phyloP scores from a whole-genome alignment of 1,140 invertebrate genomes.

The Drosophila ananassae region DNA sequence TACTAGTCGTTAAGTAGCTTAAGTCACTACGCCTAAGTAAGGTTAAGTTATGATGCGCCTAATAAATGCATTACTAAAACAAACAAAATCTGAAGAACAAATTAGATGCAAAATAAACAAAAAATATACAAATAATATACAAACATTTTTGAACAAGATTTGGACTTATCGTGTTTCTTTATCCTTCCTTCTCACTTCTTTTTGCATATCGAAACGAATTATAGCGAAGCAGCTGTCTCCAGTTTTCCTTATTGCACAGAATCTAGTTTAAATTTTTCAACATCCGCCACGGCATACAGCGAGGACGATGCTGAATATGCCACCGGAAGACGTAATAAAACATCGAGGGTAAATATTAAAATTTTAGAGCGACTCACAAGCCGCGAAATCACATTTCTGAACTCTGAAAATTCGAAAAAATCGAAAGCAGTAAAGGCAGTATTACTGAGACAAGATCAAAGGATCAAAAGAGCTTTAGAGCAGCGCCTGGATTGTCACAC shows the following conservation, averaged over 20 bases:
- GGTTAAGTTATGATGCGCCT: constrained; percentile 65
- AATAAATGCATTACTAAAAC: constrained; percentile 80
- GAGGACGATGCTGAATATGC: constrained; percentile 86
- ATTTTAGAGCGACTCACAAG: constrained; percentile 69
- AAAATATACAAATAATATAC: constrained; percentile 35
- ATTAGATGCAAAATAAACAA: constrained; percentile 10
- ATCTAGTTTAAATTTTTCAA: constrained; percentile 84
- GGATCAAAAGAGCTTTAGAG: constrained; percentile 68
- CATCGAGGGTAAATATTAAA: constrained; percentile 85
- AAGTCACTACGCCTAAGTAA: constrained; percentile 58
- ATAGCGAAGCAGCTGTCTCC: constrained; percentile 84
- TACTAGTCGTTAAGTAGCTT: constrained; percentile 57
- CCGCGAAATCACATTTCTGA: constrained; percentile 33
- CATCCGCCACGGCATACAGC: constrained; percentile 85
- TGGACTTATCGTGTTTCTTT: constrained; percentile 81
- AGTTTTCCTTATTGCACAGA: constrained; percentile 84
- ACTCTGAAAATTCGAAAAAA: constrained; percentile 18
- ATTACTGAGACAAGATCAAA: constrained; percentile 63
- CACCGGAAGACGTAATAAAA: constrained; percentile 85
- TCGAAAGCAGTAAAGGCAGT: constrained; percentile 1
- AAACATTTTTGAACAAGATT: constrained; percentile 70
- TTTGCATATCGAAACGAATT: constrained; percentile 77
- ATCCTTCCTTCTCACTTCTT: constrained; percentile 81
- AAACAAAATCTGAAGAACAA: constrained; percentile 32
- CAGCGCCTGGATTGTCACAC: constrained; percentile 61